Evolutionary conservation across 2,113 vertebrate species (phyloP).

Genomic region (Odontophorus gujanensis): DNA sequence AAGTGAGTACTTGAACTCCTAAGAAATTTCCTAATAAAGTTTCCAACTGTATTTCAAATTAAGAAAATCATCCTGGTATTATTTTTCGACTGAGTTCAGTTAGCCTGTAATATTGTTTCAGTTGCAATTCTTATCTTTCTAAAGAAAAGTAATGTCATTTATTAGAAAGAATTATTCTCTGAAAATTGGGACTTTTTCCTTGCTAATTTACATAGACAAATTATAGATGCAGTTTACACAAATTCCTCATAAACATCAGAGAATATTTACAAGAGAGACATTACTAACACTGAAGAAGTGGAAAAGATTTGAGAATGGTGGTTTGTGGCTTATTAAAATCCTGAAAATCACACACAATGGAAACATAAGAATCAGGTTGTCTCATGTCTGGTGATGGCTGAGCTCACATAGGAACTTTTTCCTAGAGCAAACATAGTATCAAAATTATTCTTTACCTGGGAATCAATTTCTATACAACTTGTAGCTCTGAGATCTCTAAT

Average conservation of each 20-base stretch:
- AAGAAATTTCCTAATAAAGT: not conserved
- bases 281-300: not conserved
- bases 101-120: not conserved
- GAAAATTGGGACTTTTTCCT: not conserved
- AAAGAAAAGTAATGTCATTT: not conserved
- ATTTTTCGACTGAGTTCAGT: not conserved
- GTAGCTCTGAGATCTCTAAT: not conserved
- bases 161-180: not conserved
- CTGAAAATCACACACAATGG: not conserved
- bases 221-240: not conserved
- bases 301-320: not conserved
- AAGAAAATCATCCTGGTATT: not conserved
- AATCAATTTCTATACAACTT: not conserved
- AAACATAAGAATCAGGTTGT: not conserved
- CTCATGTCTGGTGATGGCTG: not conserved
- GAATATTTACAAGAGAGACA: not conserved
- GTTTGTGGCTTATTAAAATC: not conserved
- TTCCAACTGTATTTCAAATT: not conserved
- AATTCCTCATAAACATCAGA: not conserved
- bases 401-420: not conserved
- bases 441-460: not conserved
- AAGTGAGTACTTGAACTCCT: not conserved
- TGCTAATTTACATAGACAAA: not conserved
- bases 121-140: not conserved
- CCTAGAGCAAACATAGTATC: not conserved